These are phyloP conservation scores for Onychostruthus taczanowskii DNA, from an alignment of 2,113 vertebrate genomes.

Conservation along the genomic window DNA sequence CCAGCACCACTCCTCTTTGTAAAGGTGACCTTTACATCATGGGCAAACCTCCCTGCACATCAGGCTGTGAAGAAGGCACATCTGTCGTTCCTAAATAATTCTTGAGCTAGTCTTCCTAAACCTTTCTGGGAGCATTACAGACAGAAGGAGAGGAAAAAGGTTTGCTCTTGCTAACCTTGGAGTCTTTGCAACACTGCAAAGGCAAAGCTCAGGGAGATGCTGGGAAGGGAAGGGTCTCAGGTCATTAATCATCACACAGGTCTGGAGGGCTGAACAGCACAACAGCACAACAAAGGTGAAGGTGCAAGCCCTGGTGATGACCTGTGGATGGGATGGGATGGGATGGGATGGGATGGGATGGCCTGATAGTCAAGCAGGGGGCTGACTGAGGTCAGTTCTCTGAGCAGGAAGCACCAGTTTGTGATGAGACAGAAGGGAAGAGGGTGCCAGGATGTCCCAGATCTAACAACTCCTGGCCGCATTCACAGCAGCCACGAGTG, in stretches of 20 bases:
- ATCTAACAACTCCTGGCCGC: background rate
- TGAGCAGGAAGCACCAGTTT: background rate
- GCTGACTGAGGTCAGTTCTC: background rate
- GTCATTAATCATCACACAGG: accelerated
- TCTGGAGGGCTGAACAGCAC: background rate
- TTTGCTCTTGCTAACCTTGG: background rate
- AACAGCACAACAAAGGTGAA: background rate
- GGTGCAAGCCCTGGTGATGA: background rate
- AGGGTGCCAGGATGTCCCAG: background rate
- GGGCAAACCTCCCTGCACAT: background rate
- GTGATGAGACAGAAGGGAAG: background rate
- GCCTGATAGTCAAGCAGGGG: background rate
- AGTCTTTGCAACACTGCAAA: accelerated
- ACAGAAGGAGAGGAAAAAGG: background rate
- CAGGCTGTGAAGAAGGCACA: background rate
- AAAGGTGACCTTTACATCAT: background rate
- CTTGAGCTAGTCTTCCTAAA: background rate
- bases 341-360: background rate
- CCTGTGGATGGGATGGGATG: background rate
- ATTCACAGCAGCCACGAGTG: background rate
- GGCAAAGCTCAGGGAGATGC: background rate
- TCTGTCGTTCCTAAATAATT: background rate
- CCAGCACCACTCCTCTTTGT: background rate
- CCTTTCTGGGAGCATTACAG: background rate
- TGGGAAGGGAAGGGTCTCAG: background rate